These are phyloP conservation scores for Cnemophilus loriae DNA, from an alignment of 2,113 vertebrate species.

Conservation along the genomic window DNA sequence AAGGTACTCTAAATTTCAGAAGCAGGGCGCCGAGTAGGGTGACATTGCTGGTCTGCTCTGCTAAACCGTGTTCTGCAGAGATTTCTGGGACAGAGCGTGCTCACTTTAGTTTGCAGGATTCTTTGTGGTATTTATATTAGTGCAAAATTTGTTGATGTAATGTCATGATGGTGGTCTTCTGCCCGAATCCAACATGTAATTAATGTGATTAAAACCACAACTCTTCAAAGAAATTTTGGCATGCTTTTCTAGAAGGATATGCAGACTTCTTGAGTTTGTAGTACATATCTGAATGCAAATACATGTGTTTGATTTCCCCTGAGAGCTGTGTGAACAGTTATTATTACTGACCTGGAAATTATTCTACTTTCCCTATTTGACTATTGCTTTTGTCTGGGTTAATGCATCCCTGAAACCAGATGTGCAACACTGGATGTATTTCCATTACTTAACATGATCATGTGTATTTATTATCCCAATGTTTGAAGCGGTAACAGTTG, in stretches of 20 bases:
- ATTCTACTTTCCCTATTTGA: conserved; percentile 47
- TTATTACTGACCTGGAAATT: conserved; percentile 65
- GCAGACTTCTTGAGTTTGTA: conserved; percentile 6
- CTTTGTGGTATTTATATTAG: conserved; percentile 24
- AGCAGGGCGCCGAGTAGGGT: not conserved
- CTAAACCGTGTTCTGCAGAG: not conserved
- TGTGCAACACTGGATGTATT: conserved; percentile 36
- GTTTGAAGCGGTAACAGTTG: not conserved
- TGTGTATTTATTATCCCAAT: not conserved
- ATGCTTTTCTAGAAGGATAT: not conserved
- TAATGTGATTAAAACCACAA: conserved; percentile 51
- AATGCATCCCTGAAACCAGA: conserved; percentile 57
- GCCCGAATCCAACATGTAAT: conserved; percentile 19
- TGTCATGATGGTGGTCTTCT: conserved; percentile 33
- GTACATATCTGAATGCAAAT: conserved; percentile 28
- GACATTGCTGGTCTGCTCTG: not conserved
- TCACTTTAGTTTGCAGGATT: not conserved
- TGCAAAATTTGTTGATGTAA: conserved; percentile 11
- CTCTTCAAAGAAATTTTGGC: conserved; percentile 23
- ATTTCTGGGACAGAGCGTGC: not conserved
- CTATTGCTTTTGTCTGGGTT: conserved; percentile 48
- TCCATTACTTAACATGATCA: conserved; percentile 6
- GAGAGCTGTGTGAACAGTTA: conserved; percentile 47
- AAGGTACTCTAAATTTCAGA: not conserved
- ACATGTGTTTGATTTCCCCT: conserved; percentile 44